Conservation (phyloP, 2,888 invertebrate species). For the Andrena bicolor region DNA sequence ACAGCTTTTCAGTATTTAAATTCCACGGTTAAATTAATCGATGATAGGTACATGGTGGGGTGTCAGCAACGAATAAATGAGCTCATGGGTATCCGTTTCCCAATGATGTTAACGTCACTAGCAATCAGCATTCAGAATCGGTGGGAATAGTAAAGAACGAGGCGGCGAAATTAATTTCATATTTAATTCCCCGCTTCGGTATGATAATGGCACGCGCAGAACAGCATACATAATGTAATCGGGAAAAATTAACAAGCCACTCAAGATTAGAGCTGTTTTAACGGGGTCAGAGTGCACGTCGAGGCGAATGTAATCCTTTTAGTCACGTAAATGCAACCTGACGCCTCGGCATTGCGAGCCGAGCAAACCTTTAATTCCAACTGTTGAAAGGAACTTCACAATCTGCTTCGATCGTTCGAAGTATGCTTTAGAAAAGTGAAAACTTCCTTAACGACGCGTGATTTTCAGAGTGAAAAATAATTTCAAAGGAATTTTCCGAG, state of each 20-base stretch:
- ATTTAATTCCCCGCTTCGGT: conserved; percentile 14
- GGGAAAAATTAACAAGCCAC: conserved; percentile 3
- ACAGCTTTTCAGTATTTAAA: background rate
- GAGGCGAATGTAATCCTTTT: conserved; percentile 24
- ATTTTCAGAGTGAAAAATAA: background rate
- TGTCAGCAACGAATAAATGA: too few species aligned
- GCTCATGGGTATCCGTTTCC: too few species aligned
- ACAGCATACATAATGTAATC: conserved; percentile 11
- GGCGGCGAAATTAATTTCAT: background rate
- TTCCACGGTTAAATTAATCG: background rate
- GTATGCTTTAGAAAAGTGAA: background rate
- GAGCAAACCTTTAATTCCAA: conserved; percentile 15
- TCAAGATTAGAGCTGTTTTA: conserved; percentile 10
- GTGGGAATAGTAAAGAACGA: background rate
- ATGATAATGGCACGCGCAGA: conserved; percentile 8
- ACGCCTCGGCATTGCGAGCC: conserved; percentile 1
- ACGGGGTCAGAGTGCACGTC: background rate
- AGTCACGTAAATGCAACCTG: conserved; percentile 22
- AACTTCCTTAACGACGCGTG: background rate
- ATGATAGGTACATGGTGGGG: background rate
- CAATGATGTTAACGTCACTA: too few species aligned
- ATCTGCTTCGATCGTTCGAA: conserved; percentile 9
- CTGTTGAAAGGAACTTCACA: conserved; percentile 6
- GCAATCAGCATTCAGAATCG: background rate
- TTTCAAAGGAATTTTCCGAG: too few species aligned